Evolutionary conservation across 2,113 vertebrate genomes (phyloP), one percentile per base, ranked within the genome.

Genomic region (Phoxinus phoxinus): DNA sequence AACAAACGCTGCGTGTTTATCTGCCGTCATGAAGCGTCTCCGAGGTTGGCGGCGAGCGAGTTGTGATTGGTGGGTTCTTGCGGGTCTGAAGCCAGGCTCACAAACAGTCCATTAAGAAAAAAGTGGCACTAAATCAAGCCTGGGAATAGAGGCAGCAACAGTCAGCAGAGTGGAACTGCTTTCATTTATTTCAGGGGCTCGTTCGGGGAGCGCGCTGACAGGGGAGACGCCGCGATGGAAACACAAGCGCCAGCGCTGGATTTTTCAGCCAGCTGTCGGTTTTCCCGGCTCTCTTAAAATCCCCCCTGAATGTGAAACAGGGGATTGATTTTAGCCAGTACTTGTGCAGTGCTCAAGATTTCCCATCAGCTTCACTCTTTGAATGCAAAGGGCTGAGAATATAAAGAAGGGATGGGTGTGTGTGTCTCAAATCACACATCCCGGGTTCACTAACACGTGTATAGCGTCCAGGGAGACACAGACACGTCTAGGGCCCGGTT

Each of bases 101-200:
- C 86, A 88, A 88, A 86, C 86, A 71, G 84, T 89, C 86, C 85
- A 88, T 90, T 88, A 88, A 87, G 83, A 65, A 86, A 84, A 83
- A 86, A 86, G 81, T 81, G 87, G 63, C 83, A 74, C 84, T 88
- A 88, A 89, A 86, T 84, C 86, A 89, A 89, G 84, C 48, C 56
- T 77, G 84, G 82, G 89, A 89, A 69, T 51, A 27, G 56, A 85
- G 75, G 65, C 77, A 32, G 84, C 84, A 87, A 59, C 81, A 88
- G 86, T 86, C 84, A 87, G 86, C 89, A 84, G 87, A 90, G 86
- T 82, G 84, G 81, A 90, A 88, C 87, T 69, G 75, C 86, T 88
- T 88, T 90, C 82, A 88, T 88, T 90, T 87, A 88, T 90, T 87
- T 88, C 84, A 37, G 35, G 19, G 78, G 76, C 63, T 84, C 17